Evolutionary conservation across 1,140 invertebrate species (phyloP), one percentile per base, ranked within the genome.

Genomic region (Eubasilissa regina): DNA sequence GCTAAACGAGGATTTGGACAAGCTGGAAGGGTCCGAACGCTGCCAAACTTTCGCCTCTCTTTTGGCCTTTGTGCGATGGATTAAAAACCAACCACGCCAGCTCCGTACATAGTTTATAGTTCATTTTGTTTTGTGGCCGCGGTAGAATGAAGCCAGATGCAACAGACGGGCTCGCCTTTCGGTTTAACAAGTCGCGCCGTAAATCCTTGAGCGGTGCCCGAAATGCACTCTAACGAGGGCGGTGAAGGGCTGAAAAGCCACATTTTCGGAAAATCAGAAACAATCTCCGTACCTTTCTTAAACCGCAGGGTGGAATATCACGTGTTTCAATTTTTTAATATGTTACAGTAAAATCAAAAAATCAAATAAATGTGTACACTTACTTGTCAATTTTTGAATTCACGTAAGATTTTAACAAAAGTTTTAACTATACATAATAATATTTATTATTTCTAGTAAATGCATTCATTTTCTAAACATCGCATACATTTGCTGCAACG

Each of bases 21-120:
- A 48, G 66, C 64, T 45, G 21, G 66, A 25, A 70, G 66, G 66
- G 66, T 70, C 25, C 66, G 47, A 45, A 17, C 66, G 45, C 47
- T 70, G 66, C 66, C 45, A 70, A 70, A 70, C 66, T 70, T 70
- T 70, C 66, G 15, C 66, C 51, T 48, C 66, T 70, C 66, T 70
- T 66, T 70, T 70, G 66, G 66, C 66, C 66, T 70, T 70, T 70
- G 66, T 70, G 66, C 66, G 66, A 70, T 51, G 66, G 66, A 70
- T 51, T 70, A 70, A 70, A 70, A 70, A 70, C 45, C 48, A 10
- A 48, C 66, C 66, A 15, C n/a, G 10, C n/a, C 62, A 3, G 25
- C 12, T 15, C 60, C 10, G 19, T 68, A 70, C 66, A 70, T 70
- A 70, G 66, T 70, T 70, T 64, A 17, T 47, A 48, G 10, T 48